Percentiles rank a stretch among this genome's conserved stretches.
phyloP scores from a whole-genome alignment of 2,888 invertebrate species.

The Halocaridina rubra region DNA sequence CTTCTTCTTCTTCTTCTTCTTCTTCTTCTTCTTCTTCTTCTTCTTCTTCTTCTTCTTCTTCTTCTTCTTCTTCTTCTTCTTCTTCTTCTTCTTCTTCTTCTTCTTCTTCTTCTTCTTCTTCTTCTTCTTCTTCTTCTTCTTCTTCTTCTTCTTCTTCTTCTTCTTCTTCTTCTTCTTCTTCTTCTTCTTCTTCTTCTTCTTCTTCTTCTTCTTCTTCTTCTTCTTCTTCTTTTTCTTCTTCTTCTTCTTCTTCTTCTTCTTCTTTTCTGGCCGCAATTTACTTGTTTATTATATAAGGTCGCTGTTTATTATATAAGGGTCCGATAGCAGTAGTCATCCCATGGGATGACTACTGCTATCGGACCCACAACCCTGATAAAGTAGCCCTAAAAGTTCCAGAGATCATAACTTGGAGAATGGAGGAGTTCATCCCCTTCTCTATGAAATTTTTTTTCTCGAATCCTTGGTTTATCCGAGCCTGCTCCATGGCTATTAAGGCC shows the following conservation, averaged over 20 bases:
- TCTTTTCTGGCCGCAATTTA: too few relatives aligned
- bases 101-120: not conserved
- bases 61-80: not conserved
- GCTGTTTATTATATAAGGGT: too few relatives aligned
- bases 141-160: not conserved
- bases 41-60: not conserved
- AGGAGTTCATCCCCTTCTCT: too few relatives aligned
- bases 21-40: not conserved
- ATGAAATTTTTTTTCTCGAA: too few relatives aligned
- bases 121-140: not conserved
- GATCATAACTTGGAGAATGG: too few relatives aligned
- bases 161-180: not conserved
- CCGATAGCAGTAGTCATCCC: too few relatives aligned
- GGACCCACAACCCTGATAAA: too few relatives aligned
- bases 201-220: not conserved
- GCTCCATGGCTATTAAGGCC: too few relatives aligned
- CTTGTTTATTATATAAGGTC: too few relatives aligned
- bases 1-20: not conserved
- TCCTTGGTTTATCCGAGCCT: too few relatives aligned
- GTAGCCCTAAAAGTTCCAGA: too few relatives aligned
- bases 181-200: not conserved
- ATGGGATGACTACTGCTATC: too few relatives aligned
- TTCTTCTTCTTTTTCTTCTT: not conserved
- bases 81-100: not conserved
- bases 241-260: not conserved